These are phyloP conservation scores for Macquaria australasica DNA, from an alignment of 2,113 vertebrate species.

Conservation along the genomic window DNA sequence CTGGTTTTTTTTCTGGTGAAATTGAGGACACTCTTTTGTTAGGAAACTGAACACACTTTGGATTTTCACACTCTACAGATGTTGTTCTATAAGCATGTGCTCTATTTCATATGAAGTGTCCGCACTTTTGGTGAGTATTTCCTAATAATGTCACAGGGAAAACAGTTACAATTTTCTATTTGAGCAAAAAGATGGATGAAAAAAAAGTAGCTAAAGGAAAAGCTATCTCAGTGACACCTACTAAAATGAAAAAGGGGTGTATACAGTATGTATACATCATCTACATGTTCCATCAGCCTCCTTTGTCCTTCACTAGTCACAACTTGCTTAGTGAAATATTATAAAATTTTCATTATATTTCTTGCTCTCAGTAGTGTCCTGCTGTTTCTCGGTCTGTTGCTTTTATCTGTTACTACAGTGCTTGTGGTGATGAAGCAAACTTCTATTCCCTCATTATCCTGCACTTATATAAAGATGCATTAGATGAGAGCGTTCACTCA, in stretches of 20 bases:
- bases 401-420: slow-evolving; percentile 2
- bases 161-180: no score
- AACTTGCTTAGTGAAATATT: no score
- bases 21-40: not conserved
- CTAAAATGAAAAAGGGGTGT: not conserved
- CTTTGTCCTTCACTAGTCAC: no score
- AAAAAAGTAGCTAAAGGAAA: not conserved
- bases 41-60: not conserved
- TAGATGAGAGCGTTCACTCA: not conserved
- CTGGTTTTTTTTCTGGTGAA: not conserved
- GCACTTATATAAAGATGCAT: slow-evolving; percentile 23
- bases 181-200: not conserved
- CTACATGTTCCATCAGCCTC: not conserved
- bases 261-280: not conserved
- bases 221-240: not conserved
- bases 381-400: slow-evolving; percentile 8
- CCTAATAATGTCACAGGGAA: no score
- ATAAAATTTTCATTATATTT: no score
- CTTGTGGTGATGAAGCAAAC: not conserved
- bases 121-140: not conserved
- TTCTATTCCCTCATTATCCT: slow-evolving; percentile 11
- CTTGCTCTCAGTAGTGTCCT: no score
- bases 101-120: not conserved
- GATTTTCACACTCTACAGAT: not conserved
- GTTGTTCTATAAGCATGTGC: not conserved